Evolutionary conservation across 2,113 vertebrate genomes (phyloP).

Genomic region (Onychorhynchus coronatus): DNA sequence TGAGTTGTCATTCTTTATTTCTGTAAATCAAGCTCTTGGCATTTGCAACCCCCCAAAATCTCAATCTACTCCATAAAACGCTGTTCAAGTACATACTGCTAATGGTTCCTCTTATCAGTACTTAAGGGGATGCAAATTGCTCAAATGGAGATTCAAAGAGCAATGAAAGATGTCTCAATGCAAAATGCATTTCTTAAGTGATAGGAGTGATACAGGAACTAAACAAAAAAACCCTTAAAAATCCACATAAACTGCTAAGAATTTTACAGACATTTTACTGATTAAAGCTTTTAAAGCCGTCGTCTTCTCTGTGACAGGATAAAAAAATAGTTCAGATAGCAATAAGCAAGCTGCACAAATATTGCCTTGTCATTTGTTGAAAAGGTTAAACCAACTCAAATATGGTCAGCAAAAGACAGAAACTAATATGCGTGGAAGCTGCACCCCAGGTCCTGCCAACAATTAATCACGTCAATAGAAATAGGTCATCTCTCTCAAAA

Average conservation of each 20-base stretch:
- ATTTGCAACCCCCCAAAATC: background rate
- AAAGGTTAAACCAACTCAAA: background rate
- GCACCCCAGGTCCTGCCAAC: background rate
- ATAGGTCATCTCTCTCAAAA: background rate
- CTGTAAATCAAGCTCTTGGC: conserved; percentile 6
- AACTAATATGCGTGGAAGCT: background rate
- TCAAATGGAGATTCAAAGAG: background rate
- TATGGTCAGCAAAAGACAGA: background rate
- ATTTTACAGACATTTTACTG: background rate
- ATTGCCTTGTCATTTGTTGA: background rate
- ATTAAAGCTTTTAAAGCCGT: background rate
- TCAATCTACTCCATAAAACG: background rate
- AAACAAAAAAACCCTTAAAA: background rate
- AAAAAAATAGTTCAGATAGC: background rate
- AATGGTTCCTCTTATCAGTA: background rate
- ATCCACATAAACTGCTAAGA: background rate
- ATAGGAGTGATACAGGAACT: background rate
- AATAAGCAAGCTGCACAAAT: background rate
- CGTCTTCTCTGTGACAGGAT: background rate
- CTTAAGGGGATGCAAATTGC: background rate
- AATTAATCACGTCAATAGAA: background rate
- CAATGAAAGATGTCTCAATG: background rate
- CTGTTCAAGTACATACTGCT: background rate
- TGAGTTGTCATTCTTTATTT: conserved; percentile 30
- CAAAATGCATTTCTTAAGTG: background rate